Evolutionary conservation across 2,888 invertebrate genomes (phyloP), one percentile per base, ranked within the genome.

Genomic region (Polymixis lichenea): DNA sequence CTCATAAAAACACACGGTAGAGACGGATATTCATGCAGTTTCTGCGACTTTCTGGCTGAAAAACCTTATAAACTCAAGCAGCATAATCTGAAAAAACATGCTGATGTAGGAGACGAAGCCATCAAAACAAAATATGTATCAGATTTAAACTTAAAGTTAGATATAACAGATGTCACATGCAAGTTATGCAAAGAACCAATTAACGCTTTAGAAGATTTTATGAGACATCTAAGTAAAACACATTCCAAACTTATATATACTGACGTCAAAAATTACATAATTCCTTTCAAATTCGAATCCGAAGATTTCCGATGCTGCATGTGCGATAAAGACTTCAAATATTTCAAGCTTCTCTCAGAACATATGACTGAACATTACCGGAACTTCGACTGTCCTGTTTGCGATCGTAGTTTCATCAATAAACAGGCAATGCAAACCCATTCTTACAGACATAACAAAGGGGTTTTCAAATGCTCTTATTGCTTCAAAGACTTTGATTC

Each of bases 221-320:
- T 89, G 73, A 78, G 85, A 0, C 94, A 95, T 77, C 78, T 95
- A 0, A 88, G 85, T n/a, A 60, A 75, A 0, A 51, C 19, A 0
- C 95, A 95, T 68, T 75, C 80, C 0, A 91, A 90, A 79, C 76
- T 77, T 0, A 88, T 94, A 8, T 88, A 91, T 68, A 88, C 81
- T 0, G 91, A 93, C 49, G 87, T 94, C 5, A 90, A 93, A 25
- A 94, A 92, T 67, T 91, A 93, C 55, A 92, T 95, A n/a, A 83
- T 95, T 0, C 94, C 95, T 4, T 95, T 88, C 56, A 89, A 89
- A 43, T 84, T 78, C 49, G 43, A 80, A 38, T 55, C 49, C 1
- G 60, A 61, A 0, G 28, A 38, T 11, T 65, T 61, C 7, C 53
- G 25, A 22, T 80, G 79, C 17, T 46, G 73, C 28, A 49, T 53